These are phyloP conservation scores for Ceyx erithaca DNA, from an alignment of 2,797 vertebrate species.

Conservation along the genomic window DNA sequence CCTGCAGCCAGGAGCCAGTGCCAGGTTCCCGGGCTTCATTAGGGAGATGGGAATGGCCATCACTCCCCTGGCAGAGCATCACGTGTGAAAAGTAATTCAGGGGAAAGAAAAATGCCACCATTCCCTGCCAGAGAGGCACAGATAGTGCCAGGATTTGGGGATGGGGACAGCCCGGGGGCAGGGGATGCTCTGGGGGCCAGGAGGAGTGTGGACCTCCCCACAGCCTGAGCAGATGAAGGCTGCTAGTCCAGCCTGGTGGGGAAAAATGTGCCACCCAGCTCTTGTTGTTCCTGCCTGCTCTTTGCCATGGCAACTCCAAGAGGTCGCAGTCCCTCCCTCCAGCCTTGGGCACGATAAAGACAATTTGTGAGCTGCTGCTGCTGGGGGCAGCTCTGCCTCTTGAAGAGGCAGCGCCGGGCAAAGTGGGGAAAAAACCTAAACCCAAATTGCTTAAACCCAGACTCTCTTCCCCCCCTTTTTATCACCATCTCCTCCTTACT, in stretches of 20 bases:
- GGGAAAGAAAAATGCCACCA: accelerated
- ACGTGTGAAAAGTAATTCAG: accelerated
- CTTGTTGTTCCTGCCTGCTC: not conserved
- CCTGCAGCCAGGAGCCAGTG: not conserved
- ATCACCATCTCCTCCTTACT: too few species aligned
- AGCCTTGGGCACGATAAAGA: accelerated
- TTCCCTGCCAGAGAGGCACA: not conserved
- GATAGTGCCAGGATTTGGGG: not conserved
- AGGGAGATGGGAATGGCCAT: not conserved
- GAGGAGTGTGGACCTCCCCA: not conserved
- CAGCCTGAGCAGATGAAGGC: accelerated
- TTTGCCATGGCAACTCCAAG: not conserved
- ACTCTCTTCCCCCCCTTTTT: accelerated
- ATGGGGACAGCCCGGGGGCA: not conserved
- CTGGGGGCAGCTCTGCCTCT: too few species aligned
- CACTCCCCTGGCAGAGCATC: not conserved
- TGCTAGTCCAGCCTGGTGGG: not conserved
- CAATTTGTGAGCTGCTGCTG: not conserved
- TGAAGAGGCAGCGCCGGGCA: accelerated
- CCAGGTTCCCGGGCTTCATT: not conserved
- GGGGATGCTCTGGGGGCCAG: accelerated
- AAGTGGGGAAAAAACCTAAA: accelerated
- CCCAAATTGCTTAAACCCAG: accelerated
- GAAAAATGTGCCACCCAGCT: accelerated
- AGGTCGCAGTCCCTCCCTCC: accelerated